A percentile compares a stretch with the other conserved stretches of the same genome.
phyloP scores from a whole-genome alignment of 2,797 vertebrate species.

The Rhabdophis nuchalis region DNA sequence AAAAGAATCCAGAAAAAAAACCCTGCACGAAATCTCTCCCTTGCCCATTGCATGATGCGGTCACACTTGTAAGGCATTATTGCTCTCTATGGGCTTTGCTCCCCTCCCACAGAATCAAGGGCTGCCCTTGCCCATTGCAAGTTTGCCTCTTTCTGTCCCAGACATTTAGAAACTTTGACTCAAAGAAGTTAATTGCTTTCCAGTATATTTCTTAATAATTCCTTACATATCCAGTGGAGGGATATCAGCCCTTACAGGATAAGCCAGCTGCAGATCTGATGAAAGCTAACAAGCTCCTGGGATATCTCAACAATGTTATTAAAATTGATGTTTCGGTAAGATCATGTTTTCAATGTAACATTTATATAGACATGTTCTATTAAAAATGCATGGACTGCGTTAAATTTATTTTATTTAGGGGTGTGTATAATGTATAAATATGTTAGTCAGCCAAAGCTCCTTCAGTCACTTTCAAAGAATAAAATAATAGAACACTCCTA shows the following conservation, averaged over 20 bases:
- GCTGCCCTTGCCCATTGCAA: background rate
- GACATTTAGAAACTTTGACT: background rate
- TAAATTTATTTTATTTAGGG: background rate
- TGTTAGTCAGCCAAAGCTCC: background rate
- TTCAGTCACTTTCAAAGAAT: background rate
- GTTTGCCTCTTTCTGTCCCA: background rate
- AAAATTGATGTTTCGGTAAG: constrained; percentile 83
- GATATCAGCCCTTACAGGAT: constrained; percentile 89
- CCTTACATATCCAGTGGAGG: constrained; percentile 87
- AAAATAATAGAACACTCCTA: background rate
- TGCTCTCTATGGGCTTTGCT: background rate
- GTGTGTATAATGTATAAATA: background rate
- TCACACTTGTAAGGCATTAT: background rate
- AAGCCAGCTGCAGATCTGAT: constrained; percentile 81
- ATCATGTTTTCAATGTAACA: background rate
- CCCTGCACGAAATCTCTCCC: background rate
- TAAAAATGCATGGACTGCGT: background rate
- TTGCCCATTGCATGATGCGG: background rate
- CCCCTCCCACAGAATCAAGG: background rate
- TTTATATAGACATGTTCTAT: background rate
- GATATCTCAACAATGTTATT: constrained; percentile 85
- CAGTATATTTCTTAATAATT: constrained; percentile 69
- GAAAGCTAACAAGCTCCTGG: constrained; percentile 85
- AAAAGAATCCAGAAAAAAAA: background rate
- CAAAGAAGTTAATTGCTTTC: constrained; percentile 12